phyloP scores from a whole-genome alignment of 2,113 vertebrate species.

The Brachyhypopomus gauderio region DNA sequence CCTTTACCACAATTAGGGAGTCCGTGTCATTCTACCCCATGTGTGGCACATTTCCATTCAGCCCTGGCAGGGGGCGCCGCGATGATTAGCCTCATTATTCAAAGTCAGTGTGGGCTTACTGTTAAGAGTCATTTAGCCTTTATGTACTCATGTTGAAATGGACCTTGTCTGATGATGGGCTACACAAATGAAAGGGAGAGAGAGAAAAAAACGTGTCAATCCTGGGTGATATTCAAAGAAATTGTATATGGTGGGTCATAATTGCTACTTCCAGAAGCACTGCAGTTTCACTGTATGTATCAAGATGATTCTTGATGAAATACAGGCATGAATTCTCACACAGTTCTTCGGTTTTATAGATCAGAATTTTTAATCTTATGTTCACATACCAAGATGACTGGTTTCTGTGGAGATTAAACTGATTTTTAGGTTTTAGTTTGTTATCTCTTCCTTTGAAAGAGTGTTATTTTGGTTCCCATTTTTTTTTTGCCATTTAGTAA shows the following conservation, averaged over 20 bases:
- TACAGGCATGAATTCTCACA: background rate
- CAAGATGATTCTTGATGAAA: slow-evolving; percentile 23
- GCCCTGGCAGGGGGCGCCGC: slow-evolving; percentile 29
- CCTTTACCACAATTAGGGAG: slow-evolving; percentile 53
- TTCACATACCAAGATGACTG: background rate
- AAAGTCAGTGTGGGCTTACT: slow-evolving; percentile 53
- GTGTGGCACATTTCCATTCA: slow-evolving; percentile 54
- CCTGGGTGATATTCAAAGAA: slow-evolving; percentile 37
- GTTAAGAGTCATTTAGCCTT: slow-evolving; percentile 57
- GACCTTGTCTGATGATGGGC: slow-evolving; percentile 47
- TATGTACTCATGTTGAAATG: slow-evolving; percentile 53
- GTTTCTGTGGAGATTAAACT: background rate
- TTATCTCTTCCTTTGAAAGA: background rate
- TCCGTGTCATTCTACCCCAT: slow-evolving; percentile 53
- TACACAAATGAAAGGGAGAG: slow-evolving; percentile 46
- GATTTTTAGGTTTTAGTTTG: background rate
- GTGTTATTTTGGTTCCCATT: background rate
- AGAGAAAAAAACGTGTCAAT: slow-evolving; percentile 33
- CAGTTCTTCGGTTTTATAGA: background rate
- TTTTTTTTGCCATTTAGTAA: background rate
- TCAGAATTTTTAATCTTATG: background rate
- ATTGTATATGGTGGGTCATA: slow-evolving; percentile 29
- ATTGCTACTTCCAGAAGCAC: slow-evolving; percentile 35
- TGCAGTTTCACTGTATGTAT: slow-evolving; percentile 1
- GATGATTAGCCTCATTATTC: slow-evolving; percentile 58